Percentiles rank a stretch among this genome's conserved stretches.
Evolutionary conservation across 2,888 invertebrate genomes (phyloP).

Genomic region (Agrochola macilenta): DNA sequence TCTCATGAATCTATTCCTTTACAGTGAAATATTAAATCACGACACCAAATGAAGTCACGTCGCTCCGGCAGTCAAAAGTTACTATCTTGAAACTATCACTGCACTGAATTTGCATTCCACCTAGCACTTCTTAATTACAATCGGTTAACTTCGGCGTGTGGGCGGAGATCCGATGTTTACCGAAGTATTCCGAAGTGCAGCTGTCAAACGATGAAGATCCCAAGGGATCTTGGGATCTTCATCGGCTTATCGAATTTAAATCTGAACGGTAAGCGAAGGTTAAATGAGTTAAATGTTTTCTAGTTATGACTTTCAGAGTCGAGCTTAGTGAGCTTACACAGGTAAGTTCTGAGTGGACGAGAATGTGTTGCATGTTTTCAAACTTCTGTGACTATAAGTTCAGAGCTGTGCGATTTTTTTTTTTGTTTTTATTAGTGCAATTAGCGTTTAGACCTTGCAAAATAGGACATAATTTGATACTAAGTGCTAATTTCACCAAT

Average conservation of each 20-base stretch:
- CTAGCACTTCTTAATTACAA: slow-evolving; percentile 76
- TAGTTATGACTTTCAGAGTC: slow-evolving; percentile 35
- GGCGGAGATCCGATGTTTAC: slow-evolving; percentile 34
- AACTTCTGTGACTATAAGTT: neutral
- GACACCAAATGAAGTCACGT: slow-evolving; percentile 51
- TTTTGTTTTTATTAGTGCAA: neutral
- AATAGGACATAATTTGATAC: neutral
- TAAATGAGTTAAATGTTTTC: slow-evolving; percentile 21
- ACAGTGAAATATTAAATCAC: slow-evolving; percentile 19
- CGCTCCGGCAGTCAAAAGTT: slow-evolving; percentile 64
- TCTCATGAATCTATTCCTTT: neutral
- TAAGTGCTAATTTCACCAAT: too few species aligned
- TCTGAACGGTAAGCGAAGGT: slow-evolving; percentile 31
- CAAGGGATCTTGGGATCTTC: too few species aligned
- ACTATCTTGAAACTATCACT: slow-evolving; percentile 40
- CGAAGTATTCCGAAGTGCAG: slow-evolving; percentile 34
- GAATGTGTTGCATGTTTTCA: neutral
- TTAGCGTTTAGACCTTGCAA: neutral
- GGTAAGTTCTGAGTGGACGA: neutral
- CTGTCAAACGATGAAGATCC: slow-evolving; percentile 26
- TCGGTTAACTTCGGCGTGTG: slow-evolving; percentile 68
- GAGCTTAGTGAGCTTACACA: neutral
- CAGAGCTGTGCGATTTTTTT: neutral
- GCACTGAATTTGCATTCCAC: slow-evolving; percentile 73
- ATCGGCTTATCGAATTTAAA: slow-evolving; percentile 39